These are phyloP conservation scores for Tangara arthus DNA, from an alignment of 2,797 vertebrate genomes.

Conservation along the genomic window DNA sequence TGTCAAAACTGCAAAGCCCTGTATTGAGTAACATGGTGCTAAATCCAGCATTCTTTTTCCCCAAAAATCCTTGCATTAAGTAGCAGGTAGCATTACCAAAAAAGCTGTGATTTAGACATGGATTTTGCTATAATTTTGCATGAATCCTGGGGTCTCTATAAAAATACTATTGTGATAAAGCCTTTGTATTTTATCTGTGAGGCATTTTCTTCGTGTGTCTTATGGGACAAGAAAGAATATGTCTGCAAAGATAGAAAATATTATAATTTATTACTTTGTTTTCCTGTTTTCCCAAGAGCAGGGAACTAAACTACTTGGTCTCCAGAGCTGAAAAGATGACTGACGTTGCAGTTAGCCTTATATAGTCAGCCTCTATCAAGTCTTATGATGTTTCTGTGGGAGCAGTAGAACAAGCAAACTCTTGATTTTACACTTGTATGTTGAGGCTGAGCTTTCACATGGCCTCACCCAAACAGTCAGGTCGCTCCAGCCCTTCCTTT, in stretches of 20 bases:
- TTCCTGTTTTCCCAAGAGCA: neutral
- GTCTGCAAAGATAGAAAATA: neutral
- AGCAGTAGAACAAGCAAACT: neutral
- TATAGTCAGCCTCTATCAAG: neutral
- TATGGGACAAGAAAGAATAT: neutral
- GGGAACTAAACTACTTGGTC: neutral
- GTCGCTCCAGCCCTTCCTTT: neutral
- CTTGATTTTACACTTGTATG: neutral
- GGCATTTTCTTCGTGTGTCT: neutral
- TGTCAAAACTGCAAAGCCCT: neutral
- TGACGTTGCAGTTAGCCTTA: neutral
- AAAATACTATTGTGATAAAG: neutral
- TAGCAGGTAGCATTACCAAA: neutral
- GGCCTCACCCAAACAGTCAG: neutral
- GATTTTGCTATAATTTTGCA: slow-evolving; percentile 4
- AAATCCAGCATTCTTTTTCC: neutral
- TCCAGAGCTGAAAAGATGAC: neutral
- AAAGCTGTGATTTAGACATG: neutral
- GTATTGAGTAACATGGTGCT: neutral
- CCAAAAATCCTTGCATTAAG: neutral
- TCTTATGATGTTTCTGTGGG: neutral
- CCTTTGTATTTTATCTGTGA: neutral
- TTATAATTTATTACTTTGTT: neutral
- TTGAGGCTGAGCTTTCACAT: neutral
- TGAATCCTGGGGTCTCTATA: neutral